Conservation (phyloP, 1,140 invertebrate species). For the Nasonia vitripennis region DNA sequence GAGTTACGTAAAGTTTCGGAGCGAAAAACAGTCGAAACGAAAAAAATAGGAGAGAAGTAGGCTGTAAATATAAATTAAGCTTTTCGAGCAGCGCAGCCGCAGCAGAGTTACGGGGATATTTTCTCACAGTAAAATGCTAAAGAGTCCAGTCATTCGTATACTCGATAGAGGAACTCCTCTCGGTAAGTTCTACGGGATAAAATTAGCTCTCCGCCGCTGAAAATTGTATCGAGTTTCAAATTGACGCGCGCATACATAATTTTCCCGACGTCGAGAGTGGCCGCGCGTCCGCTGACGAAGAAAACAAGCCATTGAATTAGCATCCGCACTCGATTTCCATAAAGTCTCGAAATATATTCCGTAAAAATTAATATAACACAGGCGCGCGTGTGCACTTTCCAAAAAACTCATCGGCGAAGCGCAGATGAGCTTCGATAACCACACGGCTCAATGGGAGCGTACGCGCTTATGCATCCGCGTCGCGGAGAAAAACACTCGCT, state of each 20-base stretch:
- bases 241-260: not conserved
- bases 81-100: not conserved
- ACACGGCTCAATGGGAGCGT: not conserved
- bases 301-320: not conserved
- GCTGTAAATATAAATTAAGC: conserved; percentile 6
- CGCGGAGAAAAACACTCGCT: not conserved
- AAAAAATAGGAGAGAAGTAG: not conserved
- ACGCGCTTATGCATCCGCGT: not conserved
- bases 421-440: conserved; percentile 40
- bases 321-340: not conserved
- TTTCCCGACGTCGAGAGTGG: too few relatives aligned
- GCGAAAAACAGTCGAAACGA: not conserved
- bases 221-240: conserved; percentile 4
- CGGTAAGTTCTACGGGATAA: too few relatives aligned
- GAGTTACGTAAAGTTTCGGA: too few relatives aligned
- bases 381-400: too few relatives aligned
- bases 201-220: not conserved
- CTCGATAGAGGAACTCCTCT: not conserved
- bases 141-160: conserved; percentile 78
- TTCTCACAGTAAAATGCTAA: conserved; percentile 24
- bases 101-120: conserved; percentile 24
- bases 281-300: not conserved
- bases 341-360: not conserved
- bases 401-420: not conserved
- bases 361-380: not conserved